Percentiles rank a stretch among this genome's conserved stretches.
Evolutionary conservation across 2,797 vertebrate species (phyloP).

Genomic region (Acanthis flammea): DNA sequence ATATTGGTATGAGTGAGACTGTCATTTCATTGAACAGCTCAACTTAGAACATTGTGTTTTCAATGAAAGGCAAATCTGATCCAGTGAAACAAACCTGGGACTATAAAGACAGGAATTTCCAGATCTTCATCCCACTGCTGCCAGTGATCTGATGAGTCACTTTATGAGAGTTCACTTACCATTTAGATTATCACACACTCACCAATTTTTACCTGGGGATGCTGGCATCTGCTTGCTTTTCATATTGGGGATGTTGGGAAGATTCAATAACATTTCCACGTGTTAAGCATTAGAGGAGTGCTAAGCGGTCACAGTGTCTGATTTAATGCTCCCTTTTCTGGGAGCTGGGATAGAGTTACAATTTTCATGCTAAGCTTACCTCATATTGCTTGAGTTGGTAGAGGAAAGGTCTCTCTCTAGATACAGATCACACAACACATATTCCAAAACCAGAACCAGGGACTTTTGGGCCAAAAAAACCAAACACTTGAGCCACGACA

Average conservation of each 20-base stretch:
- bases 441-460: background rate
- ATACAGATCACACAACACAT: background rate
- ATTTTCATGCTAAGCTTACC: conserved; percentile 17
- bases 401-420: conserved; percentile 17
- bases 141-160: background rate
- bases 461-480: background rate
- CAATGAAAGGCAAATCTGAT: background rate
- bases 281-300: conserved; percentile 4
- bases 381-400: background rate
- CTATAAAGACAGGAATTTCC: background rate
- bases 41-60: background rate
- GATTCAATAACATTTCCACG: background rate
- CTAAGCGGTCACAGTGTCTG: background rate
- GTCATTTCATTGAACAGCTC: background rate
- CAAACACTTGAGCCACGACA: background rate
- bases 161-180: background rate
- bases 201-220: background rate
- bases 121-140: background rate
- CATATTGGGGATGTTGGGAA: background rate
- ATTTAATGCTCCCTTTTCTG: conserved; percentile 40
- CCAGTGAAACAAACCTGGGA: background rate
- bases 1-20: background rate
- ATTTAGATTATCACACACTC: background rate
- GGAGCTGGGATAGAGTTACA: conserved; percentile 8
- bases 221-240: background rate